Evolutionary conservation across 1,140 invertebrate species (phyloP), one percentile per base, ranked within the genome.

Genomic region (Stegodyphus mimosarum): DNA sequence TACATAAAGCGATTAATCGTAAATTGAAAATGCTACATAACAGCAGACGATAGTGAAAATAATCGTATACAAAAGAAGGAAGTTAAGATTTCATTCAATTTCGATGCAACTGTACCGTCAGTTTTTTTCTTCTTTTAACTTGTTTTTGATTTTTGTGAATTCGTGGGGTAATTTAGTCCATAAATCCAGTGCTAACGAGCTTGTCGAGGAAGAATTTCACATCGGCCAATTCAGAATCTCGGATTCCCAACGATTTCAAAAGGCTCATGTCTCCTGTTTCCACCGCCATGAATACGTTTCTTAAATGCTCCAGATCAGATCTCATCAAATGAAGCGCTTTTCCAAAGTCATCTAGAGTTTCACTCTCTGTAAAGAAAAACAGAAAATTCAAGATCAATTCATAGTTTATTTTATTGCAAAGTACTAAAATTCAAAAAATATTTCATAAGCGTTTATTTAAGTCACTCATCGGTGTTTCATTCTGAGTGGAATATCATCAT

Each of bases 161-260:
- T 15, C 15, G 11, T 49, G 7, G 6, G 10, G 49, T 60, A 49
- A 18, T 18, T 48, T 86, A 98, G 92, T 98, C 96, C 89, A 98
- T 94, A 92, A 99, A 98, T 87, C 97, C 97, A 85, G 97, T 99
- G 91, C 97, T 97, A 67, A 98, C 96, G 87, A 99, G 93, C 91
- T 98, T 98, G 91, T 98, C 97, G 85, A 98, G 93, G 92, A 99
- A 98, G 92, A 98, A 98, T 90, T 98, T 97, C 49, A 98, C 96
- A 90, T 98, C 97, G n/a, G 96, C 96, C 51, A 98, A 92, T 90
- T 99, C 97, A 0, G 96, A 97, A 90, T 98, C 96, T 91, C 97
- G 97, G 90, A 98, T 97, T 69, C 97, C 97, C 50, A 98, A 92
- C 10, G 96, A 96, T 90, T 97, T 97, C 63, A 99, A 92, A 94